Evolutionary conservation across 2,888 invertebrate genomes (phyloP).

Genomic region (Cataglyphis livida): DNA sequence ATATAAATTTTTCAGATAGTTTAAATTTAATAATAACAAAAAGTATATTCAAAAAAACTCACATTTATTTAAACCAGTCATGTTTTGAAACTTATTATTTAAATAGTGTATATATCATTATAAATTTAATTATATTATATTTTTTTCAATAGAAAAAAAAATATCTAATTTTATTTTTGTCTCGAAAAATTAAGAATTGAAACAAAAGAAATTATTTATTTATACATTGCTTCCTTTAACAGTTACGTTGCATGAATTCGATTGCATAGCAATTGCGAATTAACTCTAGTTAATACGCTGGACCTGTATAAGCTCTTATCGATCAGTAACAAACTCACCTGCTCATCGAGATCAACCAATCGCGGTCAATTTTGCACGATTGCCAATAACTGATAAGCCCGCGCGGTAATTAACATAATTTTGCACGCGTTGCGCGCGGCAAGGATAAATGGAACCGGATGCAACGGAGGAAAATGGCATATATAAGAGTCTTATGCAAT

Average conservation of each 20-base stretch:
- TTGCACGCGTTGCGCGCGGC: not conserved
- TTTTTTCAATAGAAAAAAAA: too few relatives aligned
- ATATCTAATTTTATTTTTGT: not conserved
- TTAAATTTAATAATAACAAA: not conserved
- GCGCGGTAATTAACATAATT: constrained; percentile 32
- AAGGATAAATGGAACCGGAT: constrained; percentile 13
- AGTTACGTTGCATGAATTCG: not conserved
- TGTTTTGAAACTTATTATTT: not conserved
- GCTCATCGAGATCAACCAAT: constrained; percentile 16
- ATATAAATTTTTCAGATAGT: not conserved
- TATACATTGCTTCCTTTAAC: not conserved
- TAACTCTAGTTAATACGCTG: constrained; percentile 17
- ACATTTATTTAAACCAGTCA: not conserved
- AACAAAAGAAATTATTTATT: not conserved
- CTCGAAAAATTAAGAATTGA: not conserved
- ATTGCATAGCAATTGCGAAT: not conserved
- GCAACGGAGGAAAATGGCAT: constrained; percentile 1
- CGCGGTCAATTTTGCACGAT: constrained; percentile 20
- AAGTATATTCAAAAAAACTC: not conserved
- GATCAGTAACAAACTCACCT: constrained; percentile 26
- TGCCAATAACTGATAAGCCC: constrained; percentile 27
- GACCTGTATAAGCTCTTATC: constrained; percentile 20
- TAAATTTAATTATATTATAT: constrained; percentile 7
- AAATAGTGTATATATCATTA: not conserved
- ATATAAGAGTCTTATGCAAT: not conserved